These are phyloP conservation scores for Agonum fuliginosum DNA, from an alignment of 2,888 invertebrate genomes.

Conservation along the genomic window DNA sequence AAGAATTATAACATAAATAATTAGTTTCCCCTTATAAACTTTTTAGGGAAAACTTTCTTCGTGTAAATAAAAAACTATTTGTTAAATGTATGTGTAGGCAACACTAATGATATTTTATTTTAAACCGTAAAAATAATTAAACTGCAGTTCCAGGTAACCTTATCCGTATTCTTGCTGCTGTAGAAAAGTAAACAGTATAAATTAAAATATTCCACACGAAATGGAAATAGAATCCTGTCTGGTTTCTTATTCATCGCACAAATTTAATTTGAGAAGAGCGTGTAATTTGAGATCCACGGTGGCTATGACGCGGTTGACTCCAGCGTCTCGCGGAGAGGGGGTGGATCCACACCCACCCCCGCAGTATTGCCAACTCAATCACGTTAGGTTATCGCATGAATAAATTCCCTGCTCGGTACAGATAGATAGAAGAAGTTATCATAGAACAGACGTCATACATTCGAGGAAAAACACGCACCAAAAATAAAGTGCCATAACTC, in stretches of 20 bases:
- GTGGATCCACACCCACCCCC: background rate
- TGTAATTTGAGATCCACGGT: slow-evolving; percentile 36
- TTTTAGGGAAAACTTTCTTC: no score
- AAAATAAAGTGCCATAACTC: no score
- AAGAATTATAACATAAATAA: no score
- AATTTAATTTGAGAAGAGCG: slow-evolving; percentile 49
- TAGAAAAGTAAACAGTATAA: slow-evolving; percentile 41
- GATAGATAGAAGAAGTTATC: no score
- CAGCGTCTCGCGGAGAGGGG: background rate
- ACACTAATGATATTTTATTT: no score
- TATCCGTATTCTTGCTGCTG: no score
- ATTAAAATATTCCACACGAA: slow-evolving; percentile 26
- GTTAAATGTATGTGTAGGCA: no score
- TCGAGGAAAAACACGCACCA: no score
- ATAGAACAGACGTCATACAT: no score
- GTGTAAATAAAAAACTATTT: no score
- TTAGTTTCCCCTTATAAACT: no score
- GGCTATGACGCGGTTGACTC: slow-evolving; percentile 2
- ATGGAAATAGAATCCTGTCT: slow-evolving; percentile 33
- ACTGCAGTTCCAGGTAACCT: background rate
- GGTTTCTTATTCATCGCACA: slow-evolving; percentile 42
- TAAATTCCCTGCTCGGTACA: slow-evolving; percentile 24
- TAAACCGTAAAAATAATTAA: slow-evolving; percentile 13
- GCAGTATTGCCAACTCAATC: slow-evolving; percentile 51
- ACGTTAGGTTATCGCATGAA: slow-evolving; percentile 43